These are phyloP conservation scores for Pangasius krempfi DNA, from an alignment of 2,797 vertebrate genomes.

Conservation along the genomic window DNA sequence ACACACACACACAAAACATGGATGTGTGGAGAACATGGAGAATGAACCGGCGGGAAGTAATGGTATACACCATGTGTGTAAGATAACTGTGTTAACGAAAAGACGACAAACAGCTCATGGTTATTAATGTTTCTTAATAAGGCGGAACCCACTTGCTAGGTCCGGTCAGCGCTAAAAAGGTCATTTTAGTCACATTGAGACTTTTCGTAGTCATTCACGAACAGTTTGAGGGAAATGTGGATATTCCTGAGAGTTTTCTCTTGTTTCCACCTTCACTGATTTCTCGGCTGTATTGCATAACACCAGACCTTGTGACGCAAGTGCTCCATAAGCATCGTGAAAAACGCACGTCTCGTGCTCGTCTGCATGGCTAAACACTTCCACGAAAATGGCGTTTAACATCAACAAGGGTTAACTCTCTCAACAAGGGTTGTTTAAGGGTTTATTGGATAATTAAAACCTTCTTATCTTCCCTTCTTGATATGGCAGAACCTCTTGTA, in stretches of 20 bases:
- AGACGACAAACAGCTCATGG: not conserved
- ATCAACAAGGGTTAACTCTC: not conserved
- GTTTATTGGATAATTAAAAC: not conserved
- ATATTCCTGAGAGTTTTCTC: not conserved
- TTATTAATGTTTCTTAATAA: not conserved
- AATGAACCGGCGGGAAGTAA: not conserved
- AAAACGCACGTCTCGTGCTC: not conserved
- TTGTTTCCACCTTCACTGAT: not conserved
- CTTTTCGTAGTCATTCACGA: not conserved
- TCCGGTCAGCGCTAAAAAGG: not conserved
- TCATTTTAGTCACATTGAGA: not conserved
- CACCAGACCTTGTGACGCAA: no score
- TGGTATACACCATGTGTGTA: not conserved
- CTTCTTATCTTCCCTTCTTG: not conserved
- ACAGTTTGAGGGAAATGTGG: not conserved
- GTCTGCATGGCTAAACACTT: not conserved
- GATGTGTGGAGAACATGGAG: not conserved
- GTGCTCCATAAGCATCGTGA: not conserved
- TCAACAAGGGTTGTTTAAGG: not conserved
- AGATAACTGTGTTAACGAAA: not conserved
- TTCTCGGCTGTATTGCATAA: not conserved
- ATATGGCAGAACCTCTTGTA: not conserved
- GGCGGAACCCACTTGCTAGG: not conserved
- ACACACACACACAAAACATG: not conserved
- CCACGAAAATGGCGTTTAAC: no score